phyloP scores from a whole-genome alignment of 1,140 invertebrate species.

The Drosophila tropicalis region DNA sequence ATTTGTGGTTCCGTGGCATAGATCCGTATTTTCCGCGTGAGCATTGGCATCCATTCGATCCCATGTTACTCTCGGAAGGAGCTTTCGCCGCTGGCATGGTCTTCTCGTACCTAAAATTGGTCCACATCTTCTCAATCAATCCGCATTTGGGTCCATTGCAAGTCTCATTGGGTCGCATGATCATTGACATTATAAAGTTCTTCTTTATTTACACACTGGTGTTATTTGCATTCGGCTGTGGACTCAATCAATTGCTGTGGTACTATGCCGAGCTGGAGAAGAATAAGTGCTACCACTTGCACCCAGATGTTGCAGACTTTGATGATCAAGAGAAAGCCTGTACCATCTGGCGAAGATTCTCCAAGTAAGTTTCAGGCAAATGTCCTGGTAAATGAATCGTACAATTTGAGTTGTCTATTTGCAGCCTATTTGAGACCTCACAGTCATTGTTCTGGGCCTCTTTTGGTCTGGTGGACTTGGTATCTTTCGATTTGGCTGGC shows the following conservation, averaged over 20 bases:
- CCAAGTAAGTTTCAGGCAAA: conserved; percentile 86
- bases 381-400: background rate
- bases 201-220: conserved; percentile 96
- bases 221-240: conserved; percentile 94
- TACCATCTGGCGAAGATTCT: conserved; percentile 92
- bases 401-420: conserved; percentile 53
- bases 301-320: conserved; percentile 88
- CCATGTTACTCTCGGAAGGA: conserved; percentile 96
- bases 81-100: conserved; percentile 98
- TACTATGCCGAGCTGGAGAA: conserved; percentile 96
- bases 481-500: conserved; percentile 92
- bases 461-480: conserved; percentile 94
- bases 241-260: conserved; percentile 97
- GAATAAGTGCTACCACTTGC: conserved; percentile 90
- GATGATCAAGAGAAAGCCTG: conserved; percentile 92
- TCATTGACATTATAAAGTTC: conserved; percentile 96
- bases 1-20: conserved; percentile 87
- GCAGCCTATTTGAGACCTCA: conserved; percentile 95
- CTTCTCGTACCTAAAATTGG: conserved; percentile 96
- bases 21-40: conserved; percentile 93
- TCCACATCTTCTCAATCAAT: conserved; percentile 98
- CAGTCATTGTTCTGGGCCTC: conserved; percentile 97
- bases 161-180: conserved; percentile 95
- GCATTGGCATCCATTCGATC: conserved; percentile 96
- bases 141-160: conserved; percentile 95